Evolutionary conservation across 2,888 invertebrate species (phyloP), one percentile per base, ranked within the genome.

Genomic region (Sylvicola cinctus): DNA sequence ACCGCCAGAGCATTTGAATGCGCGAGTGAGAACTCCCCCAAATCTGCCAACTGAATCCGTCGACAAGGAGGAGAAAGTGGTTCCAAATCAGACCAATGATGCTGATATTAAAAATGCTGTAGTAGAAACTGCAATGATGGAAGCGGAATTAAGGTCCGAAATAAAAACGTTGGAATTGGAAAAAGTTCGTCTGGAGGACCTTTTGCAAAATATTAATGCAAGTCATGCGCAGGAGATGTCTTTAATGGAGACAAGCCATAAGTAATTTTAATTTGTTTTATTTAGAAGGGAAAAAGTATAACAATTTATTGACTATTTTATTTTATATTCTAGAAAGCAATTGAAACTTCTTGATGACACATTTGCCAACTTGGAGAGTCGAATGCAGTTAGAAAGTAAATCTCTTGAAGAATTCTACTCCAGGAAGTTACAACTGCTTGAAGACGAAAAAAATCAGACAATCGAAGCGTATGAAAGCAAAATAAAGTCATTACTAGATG

Each of bases 161-260:
- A 46, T 49, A 2, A 57, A 54, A 38, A 48, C 53, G 0, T 43
- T 55, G 13, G 44, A 51, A 32, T 42, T 57, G 25, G 58, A 58
- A 31, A 58, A 56, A 37, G 38, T 51, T n/a, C 46, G 58, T 2
- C 41, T 58, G 26, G 58, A 58, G 36, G 58, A 58, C 38, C 40
- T 56, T 28, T 42, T 56, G 32, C 48, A 54, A 30, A 56, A 51
- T 35, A 49, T 57, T 35, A 53, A 51, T 36, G 46, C 47, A 4
- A 55, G 56, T 42, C 54, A 56, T 38, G 58, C 58, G 32, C 52
- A 50, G 29, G 58, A 58, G 40, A 49, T 58, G n/a, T 49, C 52
- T 30, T 43, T 58, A 40, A 47, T 58, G n/a, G 55, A 58, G 28
- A 45, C 39, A 10, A 54, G 58, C 2, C 54, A 55, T 36, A 55